These are phyloP conservation scores for Aelia acuminata DNA, from an alignment of 2,888 invertebrate genomes.

Conservation along the genomic window DNA sequence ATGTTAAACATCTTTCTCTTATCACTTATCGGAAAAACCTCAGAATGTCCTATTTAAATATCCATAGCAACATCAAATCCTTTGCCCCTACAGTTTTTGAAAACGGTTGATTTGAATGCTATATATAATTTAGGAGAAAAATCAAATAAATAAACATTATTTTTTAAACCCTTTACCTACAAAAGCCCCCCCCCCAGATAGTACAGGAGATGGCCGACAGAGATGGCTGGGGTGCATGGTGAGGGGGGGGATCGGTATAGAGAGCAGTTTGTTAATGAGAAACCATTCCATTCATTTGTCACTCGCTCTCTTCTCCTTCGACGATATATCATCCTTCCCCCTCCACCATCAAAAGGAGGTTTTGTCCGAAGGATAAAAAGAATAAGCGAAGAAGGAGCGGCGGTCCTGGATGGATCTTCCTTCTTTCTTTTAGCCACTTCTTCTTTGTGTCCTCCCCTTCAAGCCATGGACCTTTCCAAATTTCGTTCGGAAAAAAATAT, in stretches of 20 bases:
- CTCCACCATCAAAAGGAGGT: slow-evolving; percentile 18
- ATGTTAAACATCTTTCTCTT: no score
- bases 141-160: no score
- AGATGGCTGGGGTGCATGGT: background rate
- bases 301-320: slow-evolving; percentile 24
- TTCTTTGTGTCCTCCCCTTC: background rate
- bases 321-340: slow-evolving; percentile 34
- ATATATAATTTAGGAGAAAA: no score
- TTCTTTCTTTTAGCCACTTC: slow-evolving; percentile 32
- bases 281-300: slow-evolving; percentile 55
- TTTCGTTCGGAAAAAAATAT: background rate
- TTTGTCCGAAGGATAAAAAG: slow-evolving; percentile 52
- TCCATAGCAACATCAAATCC: no score
- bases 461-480: background rate
- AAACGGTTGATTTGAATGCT: no score
- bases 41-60: no score
- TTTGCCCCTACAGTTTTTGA: no score
- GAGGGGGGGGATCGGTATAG: background rate
- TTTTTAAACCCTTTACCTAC: no score
- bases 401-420: slow-evolving; percentile 25
- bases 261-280: slow-evolving; percentile 54
- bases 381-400: slow-evolving; percentile 11
- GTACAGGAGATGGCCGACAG: background rate
- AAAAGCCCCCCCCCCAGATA: background rate
- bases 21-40: no score